These are phyloP conservation scores for Thelaira solivaga DNA, from an alignment of 2,888 invertebrate species.

Conservation along the genomic window DNA sequence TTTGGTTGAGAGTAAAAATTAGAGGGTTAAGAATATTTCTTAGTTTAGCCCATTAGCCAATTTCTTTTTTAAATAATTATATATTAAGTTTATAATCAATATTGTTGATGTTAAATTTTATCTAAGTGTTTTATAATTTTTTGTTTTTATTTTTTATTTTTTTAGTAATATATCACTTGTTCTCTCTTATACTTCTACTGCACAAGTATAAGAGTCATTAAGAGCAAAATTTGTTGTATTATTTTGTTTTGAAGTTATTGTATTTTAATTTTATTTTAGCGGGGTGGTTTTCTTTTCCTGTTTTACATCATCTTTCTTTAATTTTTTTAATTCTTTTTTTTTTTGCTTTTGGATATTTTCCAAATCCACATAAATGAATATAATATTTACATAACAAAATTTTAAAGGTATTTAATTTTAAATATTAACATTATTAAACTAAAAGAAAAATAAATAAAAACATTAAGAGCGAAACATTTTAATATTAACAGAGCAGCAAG, in stretches of 20 bases:
- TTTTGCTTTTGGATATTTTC: slow-evolving; percentile 2
- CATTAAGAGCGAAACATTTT: slow-evolving; percentile 26
- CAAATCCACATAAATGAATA: slow-evolving; percentile 55
- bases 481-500: no score
- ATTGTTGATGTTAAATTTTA: slow-evolving; percentile 15
- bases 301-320: slow-evolving; percentile 36
- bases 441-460: slow-evolving; percentile 48
- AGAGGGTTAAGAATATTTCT: slow-evolving; percentile 5
- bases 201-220: slow-evolving; percentile 20
- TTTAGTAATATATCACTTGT: slow-evolving; percentile 45
- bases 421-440: slow-evolving; percentile 48
- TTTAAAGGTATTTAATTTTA: slow-evolving; percentile 46
- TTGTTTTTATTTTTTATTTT: background rate
- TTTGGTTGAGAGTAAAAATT: slow-evolving; percentile 37
- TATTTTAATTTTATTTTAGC: slow-evolving; percentile 26
- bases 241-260: no score
- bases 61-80: background rate
- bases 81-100: slow-evolving; percentile 17
- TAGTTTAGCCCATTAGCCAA: slow-evolving; percentile 9
- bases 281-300: slow-evolving; percentile 25
- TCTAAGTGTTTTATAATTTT: no score
- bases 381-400: slow-evolving; percentile 54
- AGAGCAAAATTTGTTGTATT: slow-evolving; percentile 32
- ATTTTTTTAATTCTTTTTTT: slow-evolving; percentile 11
- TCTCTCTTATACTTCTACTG: slow-evolving; percentile 23